Base-by-base conservation (phyloP, 2,797 vertebrate genomes). In the Bothrops alternatus region DNA sequence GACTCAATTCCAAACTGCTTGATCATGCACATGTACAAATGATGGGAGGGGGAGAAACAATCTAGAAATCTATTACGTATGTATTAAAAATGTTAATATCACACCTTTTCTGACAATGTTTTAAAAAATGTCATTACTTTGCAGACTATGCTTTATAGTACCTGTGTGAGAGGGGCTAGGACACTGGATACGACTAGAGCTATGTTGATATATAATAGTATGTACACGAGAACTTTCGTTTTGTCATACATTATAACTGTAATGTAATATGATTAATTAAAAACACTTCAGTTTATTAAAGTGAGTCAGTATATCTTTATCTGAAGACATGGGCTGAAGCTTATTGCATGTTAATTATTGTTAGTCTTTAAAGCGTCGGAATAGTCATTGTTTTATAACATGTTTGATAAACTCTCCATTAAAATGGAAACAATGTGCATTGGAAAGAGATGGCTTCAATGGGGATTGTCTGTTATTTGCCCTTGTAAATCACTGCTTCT, bases 191-290 rank as follows among this genome's bases (percentile, higher is more conserved):
- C 98, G 97, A 96, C 98, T 97, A 97, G 97, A 98, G 98, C 97
- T 98, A 95, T 97, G 98, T 97, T 98, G 97, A 97, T 97, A 98
- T 97, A 97, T 97, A 97, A 97, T 97, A 96, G 96, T 98, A 98
- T 97, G 98, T 98, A 98, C 96, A 96, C 97, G 16, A 97, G 97
- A 97, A 96, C 97, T 96, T 98, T 97, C 97, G 96, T 98, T 98
- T 98, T 97, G 97, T 98, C 98, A 98, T 98, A 93, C 92, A 98
- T 97, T 98, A 98, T 98, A 97, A 98, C 97, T 97, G 97, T 98
- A 97, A 98, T 98, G 97, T 98, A 98, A 97, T 97, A 97, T 98
- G 97, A 98, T 97, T 98, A 97, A 98, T 98, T 98, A 98, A 98
- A 92, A 88, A 92, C 82, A 98, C 97, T 78, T 96, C 97, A 97